phyloP scores from a whole-genome alignment of 2,113 vertebrate genomes.

The Tylochromis polylepis region DNA sequence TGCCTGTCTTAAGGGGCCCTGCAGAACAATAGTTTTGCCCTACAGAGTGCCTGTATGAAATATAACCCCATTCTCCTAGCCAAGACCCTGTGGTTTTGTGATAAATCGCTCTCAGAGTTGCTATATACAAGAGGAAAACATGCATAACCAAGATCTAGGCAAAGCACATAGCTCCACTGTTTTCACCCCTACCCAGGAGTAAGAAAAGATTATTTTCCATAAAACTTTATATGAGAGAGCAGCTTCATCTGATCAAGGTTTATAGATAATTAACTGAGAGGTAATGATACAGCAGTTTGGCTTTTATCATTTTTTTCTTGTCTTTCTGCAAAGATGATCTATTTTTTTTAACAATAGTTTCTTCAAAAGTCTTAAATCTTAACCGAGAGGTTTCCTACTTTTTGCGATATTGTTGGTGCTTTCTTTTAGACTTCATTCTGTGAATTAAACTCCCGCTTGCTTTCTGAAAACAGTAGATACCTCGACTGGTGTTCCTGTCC shows the following conservation, averaged over 20 bases:
- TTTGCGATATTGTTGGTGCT: neutral
- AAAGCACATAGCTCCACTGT: neutral
- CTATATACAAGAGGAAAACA: conserved; percentile 38
- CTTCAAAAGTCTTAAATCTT: neutral
- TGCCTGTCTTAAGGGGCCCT: conserved; percentile 12
- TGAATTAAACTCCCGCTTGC: neutral
- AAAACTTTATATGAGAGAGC: neutral
- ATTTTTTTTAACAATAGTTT: neutral
- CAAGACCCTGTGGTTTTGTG: conserved; percentile 50
- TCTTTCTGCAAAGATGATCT: neutral
- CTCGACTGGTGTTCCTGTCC: neutral
- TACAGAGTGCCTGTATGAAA: conserved; percentile 59
- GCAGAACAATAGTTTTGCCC: conserved; percentile 62
- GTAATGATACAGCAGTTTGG: neutral
- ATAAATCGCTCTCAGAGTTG: conserved; percentile 38
- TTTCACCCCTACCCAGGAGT: neutral
- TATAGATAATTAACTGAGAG: neutral
- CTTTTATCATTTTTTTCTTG: neutral
- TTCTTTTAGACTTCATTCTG: neutral
- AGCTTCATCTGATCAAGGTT: neutral
- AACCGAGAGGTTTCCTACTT: neutral
- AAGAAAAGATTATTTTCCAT: neutral
- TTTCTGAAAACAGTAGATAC: neutral
- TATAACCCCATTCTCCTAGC: conserved; percentile 46
- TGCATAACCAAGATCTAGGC: conserved; percentile 33